Conservation (phyloP, 2,888 invertebrate species). For the Trachelus troglodyta region DNA sequence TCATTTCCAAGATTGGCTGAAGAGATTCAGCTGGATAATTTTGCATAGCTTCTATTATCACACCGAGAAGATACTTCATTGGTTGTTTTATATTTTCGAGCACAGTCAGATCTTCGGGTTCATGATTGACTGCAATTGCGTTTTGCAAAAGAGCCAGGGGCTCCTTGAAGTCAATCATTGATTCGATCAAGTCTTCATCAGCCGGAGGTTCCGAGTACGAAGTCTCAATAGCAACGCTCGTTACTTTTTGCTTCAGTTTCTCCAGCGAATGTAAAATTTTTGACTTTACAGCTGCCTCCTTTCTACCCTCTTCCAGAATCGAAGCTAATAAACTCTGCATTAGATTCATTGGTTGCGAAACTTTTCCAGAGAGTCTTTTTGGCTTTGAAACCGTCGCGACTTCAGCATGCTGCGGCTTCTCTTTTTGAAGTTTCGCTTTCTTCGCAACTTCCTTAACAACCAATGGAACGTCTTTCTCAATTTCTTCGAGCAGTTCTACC, state of each 20-base stretch:
- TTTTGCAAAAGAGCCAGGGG: constrained; percentile 40
- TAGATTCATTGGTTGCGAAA: constrained; percentile 38
- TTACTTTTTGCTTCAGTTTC: constrained; percentile 41
- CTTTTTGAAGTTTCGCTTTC: constrained; percentile 27
- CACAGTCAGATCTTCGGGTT: constrained; percentile 39
- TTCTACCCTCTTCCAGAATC: constrained; percentile 35
- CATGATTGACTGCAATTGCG: constrained; percentile 39
- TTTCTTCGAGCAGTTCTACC: constrained; percentile 50
- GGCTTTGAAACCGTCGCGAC: constrained; percentile 9
- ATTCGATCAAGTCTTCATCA: constrained; percentile 45
- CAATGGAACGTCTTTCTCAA: constrained; percentile 46
- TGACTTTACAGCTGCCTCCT: constrained; percentile 25
- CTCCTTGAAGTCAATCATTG: constrained; percentile 42
- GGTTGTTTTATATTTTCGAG: constrained; percentile 43
- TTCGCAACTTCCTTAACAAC: constrained; percentile 46
- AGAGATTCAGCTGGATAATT: constrained; percentile 30
- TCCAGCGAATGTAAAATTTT: constrained; percentile 35
- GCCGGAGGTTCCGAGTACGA: constrained; percentile 47
- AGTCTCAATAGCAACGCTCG: constrained; percentile 46
- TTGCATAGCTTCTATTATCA: constrained; percentile 37
- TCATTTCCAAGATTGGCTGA: constrained; percentile 40
- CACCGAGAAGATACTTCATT: constrained; percentile 42
- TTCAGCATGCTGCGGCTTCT: constrained; percentile 11
- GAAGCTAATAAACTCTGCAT: constrained; percentile 45
- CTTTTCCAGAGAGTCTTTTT: constrained; percentile 30